Conservation (phyloP, 2,113 vertebrate species). For the Oncorhynchus keta region DNA sequence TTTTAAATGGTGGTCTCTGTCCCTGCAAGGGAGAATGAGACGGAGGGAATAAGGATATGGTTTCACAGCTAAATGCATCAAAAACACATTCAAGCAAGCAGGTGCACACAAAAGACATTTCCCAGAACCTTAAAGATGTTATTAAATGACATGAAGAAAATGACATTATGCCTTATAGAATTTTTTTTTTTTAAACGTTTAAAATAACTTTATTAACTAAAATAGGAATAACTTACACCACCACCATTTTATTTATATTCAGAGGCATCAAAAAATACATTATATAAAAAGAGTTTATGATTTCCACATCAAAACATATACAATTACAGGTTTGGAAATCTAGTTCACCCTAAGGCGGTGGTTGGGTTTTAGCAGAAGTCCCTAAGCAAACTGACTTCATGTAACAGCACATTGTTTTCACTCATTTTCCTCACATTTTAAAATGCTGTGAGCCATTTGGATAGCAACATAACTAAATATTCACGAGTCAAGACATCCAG, state of each 20-base stretch:
- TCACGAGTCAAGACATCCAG: too few species aligned
- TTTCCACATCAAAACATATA: background rate
- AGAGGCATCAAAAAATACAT: background rate
- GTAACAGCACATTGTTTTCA: too few species aligned
- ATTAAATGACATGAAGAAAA: background rate
- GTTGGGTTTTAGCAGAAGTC: too few species aligned
- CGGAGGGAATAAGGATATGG: background rate
- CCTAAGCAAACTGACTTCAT: too few species aligned
- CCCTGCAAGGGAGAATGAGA: conserved; percentile 72
- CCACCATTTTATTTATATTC: background rate
- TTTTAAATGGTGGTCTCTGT: conserved; percentile 94
- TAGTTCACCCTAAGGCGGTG: too few species aligned
- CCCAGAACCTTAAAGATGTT: background rate
- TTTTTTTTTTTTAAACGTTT: background rate
- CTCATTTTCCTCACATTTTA: background rate
- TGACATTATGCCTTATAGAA: background rate
- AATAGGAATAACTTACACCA: background rate
- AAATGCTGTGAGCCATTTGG: too few species aligned
- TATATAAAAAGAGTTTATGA: background rate
- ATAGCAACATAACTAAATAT: too few species aligned
- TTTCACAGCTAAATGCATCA: background rate
- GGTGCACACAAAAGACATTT: conserved; percentile 11
- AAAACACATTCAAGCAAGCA: background rate
- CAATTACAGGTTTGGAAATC: too few species aligned
- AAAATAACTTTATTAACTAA: background rate